phyloP scores from a whole-genome alignment of 2,888 invertebrate species.

The Pachliopta kotzebuea region DNA sequence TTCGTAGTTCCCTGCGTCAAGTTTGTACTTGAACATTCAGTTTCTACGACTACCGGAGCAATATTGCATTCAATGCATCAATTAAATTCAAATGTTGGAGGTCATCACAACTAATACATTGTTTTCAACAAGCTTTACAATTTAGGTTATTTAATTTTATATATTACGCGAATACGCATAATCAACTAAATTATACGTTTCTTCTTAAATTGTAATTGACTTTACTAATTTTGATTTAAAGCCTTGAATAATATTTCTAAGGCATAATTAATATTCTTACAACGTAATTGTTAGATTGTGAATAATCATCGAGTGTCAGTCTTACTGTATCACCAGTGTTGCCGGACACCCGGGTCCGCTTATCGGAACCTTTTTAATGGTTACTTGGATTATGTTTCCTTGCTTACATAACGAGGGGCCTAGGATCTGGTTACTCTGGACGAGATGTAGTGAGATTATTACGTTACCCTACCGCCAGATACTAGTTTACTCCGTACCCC shows the following conservation, averaged over 20 bases:
- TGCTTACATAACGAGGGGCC: conserved; percentile 36
- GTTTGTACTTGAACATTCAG: conserved; percentile 35
- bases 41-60: conserved; percentile 21
- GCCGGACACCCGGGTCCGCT: conserved; percentile 40
- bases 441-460: conserved; percentile 67
- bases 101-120: too few species aligned
- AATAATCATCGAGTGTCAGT: conserved; percentile 67
- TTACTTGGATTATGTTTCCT: conserved; percentile 36
- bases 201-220: too few species aligned
- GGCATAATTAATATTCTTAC: conserved; percentile 73
- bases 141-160: too few species aligned
- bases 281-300: conserved; percentile 73
- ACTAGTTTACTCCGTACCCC: conserved; percentile 73
- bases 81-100: too few species aligned
- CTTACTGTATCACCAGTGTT: conserved; percentile 51
- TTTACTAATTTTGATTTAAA: too few species aligned
- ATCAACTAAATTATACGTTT: too few species aligned
- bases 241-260: conserved; percentile 56
- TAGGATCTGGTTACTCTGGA: conserved; percentile 60
- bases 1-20: conserved; percentile 34
- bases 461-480: conserved; percentile 66
- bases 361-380: conserved; percentile 28
- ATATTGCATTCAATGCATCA: too few species aligned
- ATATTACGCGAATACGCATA: too few species aligned
- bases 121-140: too few species aligned